Evolutionary conservation across 2,797 vertebrate species (phyloP).

Genomic region (Artibeus jamaicensis): DNA sequence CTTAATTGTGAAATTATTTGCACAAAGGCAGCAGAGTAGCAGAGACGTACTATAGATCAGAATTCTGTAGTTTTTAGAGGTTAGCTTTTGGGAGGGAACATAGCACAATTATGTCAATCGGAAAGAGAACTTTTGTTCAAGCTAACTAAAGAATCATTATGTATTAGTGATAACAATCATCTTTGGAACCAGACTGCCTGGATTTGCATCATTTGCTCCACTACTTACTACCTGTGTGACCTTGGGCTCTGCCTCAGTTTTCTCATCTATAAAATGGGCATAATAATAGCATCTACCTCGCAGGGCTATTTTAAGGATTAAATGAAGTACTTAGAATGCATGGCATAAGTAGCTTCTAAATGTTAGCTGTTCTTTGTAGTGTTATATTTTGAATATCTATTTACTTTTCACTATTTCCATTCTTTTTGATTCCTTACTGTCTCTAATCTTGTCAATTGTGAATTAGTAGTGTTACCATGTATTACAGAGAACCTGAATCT

Average conservation of each 20-base stretch:
- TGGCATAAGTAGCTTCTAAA: not conserved
- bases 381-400: conserved; percentile 1
- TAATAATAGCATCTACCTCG: not conserved
- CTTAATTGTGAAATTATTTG: conserved; percentile 29
- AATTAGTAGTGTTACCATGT: not conserved
- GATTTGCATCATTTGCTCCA: conserved; percentile 42
- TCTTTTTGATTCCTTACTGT: conserved; percentile 19
- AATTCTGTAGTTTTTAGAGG: conserved; percentile 15
- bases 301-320: not conserved
- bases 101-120: not conserved
- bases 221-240: not conserved
- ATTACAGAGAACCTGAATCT: conserved; percentile 29
- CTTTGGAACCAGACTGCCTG: not conserved
- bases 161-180: not conserved
- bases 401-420: not conserved
- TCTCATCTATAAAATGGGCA: not conserved
- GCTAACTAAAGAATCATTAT: conserved; percentile 25
- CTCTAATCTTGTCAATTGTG: conserved; percentile 4
- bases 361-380: not conserved
- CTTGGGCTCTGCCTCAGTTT: not conserved
- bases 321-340: not conserved
- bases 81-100: conserved; percentile 18
- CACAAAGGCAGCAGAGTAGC: not conserved
- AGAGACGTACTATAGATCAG: not conserved
- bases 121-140: conserved; percentile 45